Evolutionary conservation across 2,113 vertebrate genomes (phyloP), one percentile per base, ranked within the genome.

Genomic region (Phalacrocorax carbo): DNA sequence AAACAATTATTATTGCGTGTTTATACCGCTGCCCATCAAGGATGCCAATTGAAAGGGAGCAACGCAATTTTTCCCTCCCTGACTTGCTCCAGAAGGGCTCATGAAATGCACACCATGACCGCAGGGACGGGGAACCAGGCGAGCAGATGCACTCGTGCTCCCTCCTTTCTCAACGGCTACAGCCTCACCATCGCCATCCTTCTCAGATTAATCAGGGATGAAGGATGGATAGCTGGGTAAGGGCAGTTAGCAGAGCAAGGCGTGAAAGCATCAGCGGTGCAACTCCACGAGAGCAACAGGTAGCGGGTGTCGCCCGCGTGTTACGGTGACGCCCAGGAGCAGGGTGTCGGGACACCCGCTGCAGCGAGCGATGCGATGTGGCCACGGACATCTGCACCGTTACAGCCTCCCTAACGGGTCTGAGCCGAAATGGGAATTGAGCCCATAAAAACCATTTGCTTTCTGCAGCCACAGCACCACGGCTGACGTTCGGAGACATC

Each of bases 261-360:
- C 5, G 5, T 4, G 75, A 60, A 61, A 9, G 51, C 42, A 21
- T 26, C 7, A 2, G 23, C 9, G 60, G 8, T 12, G 36, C 2
- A 2, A 11, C 15, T 10, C n/a, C 42, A 9, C 46, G 15, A 18
- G 44, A 49, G 79, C 76, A 48, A 30, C 54, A 49, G 80, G 40
- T 2, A 18, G 46, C 0, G 0, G 38, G 40, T 9, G 51, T 7
- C 15, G 42, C 6, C 36, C 0, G 0, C 7, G 10, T 9, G 54
- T 15, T 27, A 26, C 0, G 1, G 55, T 17, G 70, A 60, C 82
- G 36, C 7, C 46, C 46, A 11, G 1, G 8, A 87, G 49, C 6
- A 17, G 25, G 17, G 7, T 5, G 9, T 10, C 18, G 25, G 84
- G 25, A 9, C 7, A 36, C 29, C 23, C 0, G 0, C 54, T 11